Percentiles rank a stretch among this genome's conserved stretches.
These are phyloP conservation scores for Ypsolopha scabrella DNA, from an alignment of 2,888 invertebrate genomes.

Conservation along the genomic window DNA sequence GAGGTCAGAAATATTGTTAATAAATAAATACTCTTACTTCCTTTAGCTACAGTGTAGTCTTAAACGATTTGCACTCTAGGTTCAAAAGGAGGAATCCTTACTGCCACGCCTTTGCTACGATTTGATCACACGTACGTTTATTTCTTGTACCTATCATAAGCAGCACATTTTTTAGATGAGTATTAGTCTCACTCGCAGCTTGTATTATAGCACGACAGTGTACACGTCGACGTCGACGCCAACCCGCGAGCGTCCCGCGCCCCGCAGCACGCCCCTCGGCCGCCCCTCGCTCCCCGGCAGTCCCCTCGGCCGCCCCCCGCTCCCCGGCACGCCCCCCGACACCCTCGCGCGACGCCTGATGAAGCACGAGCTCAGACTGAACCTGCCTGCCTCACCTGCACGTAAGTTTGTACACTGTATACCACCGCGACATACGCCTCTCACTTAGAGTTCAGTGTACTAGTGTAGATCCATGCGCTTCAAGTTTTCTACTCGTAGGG, in stretches of 20 bases:
- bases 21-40: too few species aligned
- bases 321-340: constrained; percentile 28
- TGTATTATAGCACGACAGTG: neutral
- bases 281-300: neutral
- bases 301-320: constrained; percentile 25
- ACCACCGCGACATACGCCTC: constrained; percentile 1
- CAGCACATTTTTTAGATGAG: too few species aligned
- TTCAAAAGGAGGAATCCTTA: too few species aligned
- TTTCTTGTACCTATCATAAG: too few species aligned
- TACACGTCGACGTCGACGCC: constrained; percentile 13
- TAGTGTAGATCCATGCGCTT: too few species aligned
- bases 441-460: neutral
- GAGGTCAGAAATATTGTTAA: too few species aligned
- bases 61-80: too few species aligned
- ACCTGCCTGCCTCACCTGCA: neutral
- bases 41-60: too few species aligned
- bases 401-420: neutral
- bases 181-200: too few species aligned
- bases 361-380: constrained; percentile 22
- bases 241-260: constrained; percentile 26
- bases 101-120: too few species aligned
- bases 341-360: constrained; percentile 24
- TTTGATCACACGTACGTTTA: too few species aligned
- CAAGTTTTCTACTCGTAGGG: too few species aligned
- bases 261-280: constrained; percentile 6